Conservation (phyloP, 2,113 vertebrate genomes). For the Ariopsis seemanni region DNA sequence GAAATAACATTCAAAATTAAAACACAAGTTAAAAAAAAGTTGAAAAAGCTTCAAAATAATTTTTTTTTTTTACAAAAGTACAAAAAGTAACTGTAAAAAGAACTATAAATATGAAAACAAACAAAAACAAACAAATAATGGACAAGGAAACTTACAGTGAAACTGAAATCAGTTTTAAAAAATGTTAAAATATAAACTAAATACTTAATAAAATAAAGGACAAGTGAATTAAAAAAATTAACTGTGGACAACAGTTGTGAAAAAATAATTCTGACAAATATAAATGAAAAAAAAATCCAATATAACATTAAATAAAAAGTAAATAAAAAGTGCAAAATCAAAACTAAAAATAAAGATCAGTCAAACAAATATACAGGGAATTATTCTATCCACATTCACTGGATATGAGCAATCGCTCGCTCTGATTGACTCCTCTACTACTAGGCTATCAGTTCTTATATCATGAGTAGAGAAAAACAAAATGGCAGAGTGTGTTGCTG, state of each 20-base stretch:
- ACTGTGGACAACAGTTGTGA: neutral
- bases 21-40: neutral
- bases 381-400: too few relatives aligned
- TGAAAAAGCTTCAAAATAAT: neutral
- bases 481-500: too few relatives aligned
- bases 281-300: neutral
- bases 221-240: neutral
- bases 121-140: neutral
- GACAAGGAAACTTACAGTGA: neutral
- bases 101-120: neutral
- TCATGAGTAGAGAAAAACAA: too few relatives aligned
- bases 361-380: neutral
- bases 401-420: too few relatives aligned
- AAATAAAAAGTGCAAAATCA: neutral
- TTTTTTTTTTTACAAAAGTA: neutral
- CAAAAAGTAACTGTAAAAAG: neutral
- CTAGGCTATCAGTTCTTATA: too few relatives aligned
- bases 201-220: neutral
- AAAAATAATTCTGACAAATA: neutral
- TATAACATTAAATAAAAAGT: neutral
- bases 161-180: neutral
- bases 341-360: neutral
- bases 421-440: too few relatives aligned
- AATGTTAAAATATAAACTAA: neutral
- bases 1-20: neutral